Base-by-base conservation (phyloP, 2,888 invertebrate genomes). In the Protula sp. region DNA sequence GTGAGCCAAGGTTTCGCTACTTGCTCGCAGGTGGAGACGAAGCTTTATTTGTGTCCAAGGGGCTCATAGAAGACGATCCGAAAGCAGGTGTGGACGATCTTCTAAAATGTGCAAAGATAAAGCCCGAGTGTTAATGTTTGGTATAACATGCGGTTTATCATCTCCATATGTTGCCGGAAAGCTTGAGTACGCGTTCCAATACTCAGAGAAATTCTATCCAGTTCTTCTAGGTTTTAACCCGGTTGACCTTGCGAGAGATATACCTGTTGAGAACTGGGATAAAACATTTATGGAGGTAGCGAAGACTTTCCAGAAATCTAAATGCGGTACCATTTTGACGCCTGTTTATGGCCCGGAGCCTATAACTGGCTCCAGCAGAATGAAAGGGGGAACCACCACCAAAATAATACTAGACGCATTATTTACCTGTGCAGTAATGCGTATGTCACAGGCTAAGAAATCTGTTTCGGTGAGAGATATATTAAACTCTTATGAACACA, bases 381-480 rank as follows among this genome's bases (percentile, higher is more conserved):
- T 82, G 77, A 82, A 82, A 65, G 71, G 77, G 50, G 82, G 81
- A 2, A 73, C 76, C 2, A 76, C 80, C 2, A 81, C 80, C 2
- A 81, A 79, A 61, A 70, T 73, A 9, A 56, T 75, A 2, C 64
- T 75, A 53, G 67, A 69, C 19, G 47, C 61, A 9, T 55, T 69
- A 14, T 61, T 66, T 51, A 38, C 29, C n/a, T 28, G 27, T 31
- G 59, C 61, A 14, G 29, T 30, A 24, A 56, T 55, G 29, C 52
- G 38, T 9, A 28, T 4, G n/a, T 28, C 54, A 28, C 1, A 14
- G 38, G 38, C 38, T 14, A n/a, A n/a, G n/a, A n/a, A n/a, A n/a
- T n/a, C n/a, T n/a, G n/a, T n/a, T n/a, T n/a, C n/a, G n/a, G 19
- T 19, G 19, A 14, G 9, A 14, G 19, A 38, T 19, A 38, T 38